A percentile compares a stretch with the other conserved stretches of the same genome.
phyloP scores from a whole-genome alignment of 2,888 invertebrate genomes.

The Polydrusus tereticollis region DNA sequence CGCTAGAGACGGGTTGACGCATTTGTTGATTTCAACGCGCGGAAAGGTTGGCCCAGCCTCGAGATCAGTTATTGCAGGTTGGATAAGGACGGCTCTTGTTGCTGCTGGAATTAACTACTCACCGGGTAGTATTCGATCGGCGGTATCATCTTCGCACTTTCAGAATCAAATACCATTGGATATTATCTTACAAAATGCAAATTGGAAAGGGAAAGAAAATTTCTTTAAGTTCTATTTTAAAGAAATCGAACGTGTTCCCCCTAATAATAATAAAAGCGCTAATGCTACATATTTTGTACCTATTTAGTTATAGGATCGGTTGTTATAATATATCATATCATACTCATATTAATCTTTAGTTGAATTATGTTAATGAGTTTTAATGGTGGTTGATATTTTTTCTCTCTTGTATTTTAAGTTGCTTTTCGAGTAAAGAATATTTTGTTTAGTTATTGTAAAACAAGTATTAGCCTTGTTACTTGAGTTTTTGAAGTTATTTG shows the following conservation, averaged over 20 bases:
- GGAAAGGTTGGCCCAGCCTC: slow-evolving; percentile 32
- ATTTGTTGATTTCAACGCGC: slow-evolving; percentile 26
- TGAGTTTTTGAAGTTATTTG: too few species aligned
- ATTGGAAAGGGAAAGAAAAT: neutral
- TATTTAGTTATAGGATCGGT: neutral
- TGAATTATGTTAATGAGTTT: neutral
- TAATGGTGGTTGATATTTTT: too few species aligned
- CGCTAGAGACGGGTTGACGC: neutral
- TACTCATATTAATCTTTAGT: neutral
- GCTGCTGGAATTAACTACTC: slow-evolving; percentile 36
- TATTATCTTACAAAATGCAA: slow-evolving; percentile 34
- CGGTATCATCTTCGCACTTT: slow-evolving; percentile 39
- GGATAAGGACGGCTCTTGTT: slow-evolving; percentile 38
- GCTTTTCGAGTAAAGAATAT: too few species aligned
- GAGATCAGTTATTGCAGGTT: slow-evolving; percentile 38
- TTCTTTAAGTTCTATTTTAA: neutral
- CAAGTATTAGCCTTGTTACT: too few species aligned
- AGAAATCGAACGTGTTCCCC: neutral
- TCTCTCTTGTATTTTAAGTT: too few species aligned
- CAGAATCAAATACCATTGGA: slow-evolving; percentile 39
- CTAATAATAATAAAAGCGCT: neutral
- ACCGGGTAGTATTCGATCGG: slow-evolving; percentile 45
- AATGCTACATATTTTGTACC: neutral
- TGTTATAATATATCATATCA: neutral
- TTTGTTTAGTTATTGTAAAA: too few species aligned